Conservation (phyloP, 2,888 invertebrate genomes). For the Chloroclystis v-ata region DNA sequence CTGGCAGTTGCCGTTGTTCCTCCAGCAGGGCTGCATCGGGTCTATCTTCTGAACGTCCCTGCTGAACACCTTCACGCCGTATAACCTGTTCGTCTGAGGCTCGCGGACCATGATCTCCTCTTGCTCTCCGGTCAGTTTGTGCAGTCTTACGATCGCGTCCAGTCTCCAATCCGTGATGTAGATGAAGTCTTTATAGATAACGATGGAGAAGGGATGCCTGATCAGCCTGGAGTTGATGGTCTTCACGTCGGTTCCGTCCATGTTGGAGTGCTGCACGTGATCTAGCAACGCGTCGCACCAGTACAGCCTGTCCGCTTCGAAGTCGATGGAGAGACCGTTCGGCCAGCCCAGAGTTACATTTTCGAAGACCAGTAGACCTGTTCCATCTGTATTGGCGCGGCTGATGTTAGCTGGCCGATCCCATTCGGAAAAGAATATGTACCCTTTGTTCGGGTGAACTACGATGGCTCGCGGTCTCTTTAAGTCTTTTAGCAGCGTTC, state of each 20-base stretch:
- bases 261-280: slow-evolving; percentile 94
- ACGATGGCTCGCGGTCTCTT: slow-evolving; percentile 97
- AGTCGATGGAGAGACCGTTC: slow-evolving; percentile 96
- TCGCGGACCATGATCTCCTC: slow-evolving; percentile 92
- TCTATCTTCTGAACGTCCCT: slow-evolving; percentile 84
- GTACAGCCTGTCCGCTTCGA: slow-evolving; percentile 90
- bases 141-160: slow-evolving; percentile 93
- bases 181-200: slow-evolving; percentile 93
- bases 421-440: slow-evolving; percentile 97
- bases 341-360: slow-evolving; percentile 98
- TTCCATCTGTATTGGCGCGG: slow-evolving; percentile 93
- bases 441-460: slow-evolving; percentile 96
- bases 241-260: slow-evolving; percentile 93
- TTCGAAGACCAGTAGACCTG: slow-evolving; percentile 89
- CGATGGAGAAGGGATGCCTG: slow-evolving; percentile 94
- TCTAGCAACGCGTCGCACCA: slow-evolving; percentile 98
- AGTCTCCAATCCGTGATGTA: slow-evolving; percentile 98
- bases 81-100: slow-evolving; percentile 92
- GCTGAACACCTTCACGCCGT: slow-evolving; percentile 94
- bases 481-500: slow-evolving; percentile 90
- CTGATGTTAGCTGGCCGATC: slow-evolving; percentile 97
- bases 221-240: slow-evolving; percentile 92
- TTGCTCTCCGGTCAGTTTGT: slow-evolving; percentile 92
- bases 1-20: slow-evolving; percentile 93
- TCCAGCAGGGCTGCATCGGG: slow-evolving; percentile 87